Percentiles rank a stretch among this genome's conserved stretches.
phyloP scores from a whole-genome alignment of 2,113 vertebrate species.

The Notothenia coriiceps region DNA sequence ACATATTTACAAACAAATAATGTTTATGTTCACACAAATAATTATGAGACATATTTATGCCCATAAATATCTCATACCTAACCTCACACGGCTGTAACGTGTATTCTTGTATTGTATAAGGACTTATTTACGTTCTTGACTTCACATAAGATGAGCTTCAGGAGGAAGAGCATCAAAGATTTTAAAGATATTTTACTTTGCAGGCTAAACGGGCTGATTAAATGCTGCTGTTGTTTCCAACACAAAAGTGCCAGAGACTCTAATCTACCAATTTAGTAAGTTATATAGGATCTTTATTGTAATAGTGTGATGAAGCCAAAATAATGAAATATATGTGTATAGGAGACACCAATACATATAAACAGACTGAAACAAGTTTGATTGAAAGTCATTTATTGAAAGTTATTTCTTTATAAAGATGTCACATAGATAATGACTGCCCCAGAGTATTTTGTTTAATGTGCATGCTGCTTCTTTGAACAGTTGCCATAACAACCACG shows the following conservation, averaged over 20 bases:
- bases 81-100: too few relatives aligned
- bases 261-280: neutral
- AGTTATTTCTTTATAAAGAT: neutral
- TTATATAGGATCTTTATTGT: neutral
- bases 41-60: too few relatives aligned
- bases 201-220: too few relatives aligned
- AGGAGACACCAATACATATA: neutral
- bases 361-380: neutral
- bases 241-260: neutral
- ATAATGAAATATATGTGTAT: neutral
- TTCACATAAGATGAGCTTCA: too few relatives aligned
- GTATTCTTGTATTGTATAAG: too few relatives aligned
- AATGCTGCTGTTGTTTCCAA: neutral
- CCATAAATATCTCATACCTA: too few relatives aligned
- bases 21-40: too few relatives aligned
- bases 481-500: conserved; percentile 28
- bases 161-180: too few relatives aligned
- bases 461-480: neutral
- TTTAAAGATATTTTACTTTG: too few relatives aligned
- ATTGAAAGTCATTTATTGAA: conserved; percentile 37
- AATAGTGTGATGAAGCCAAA: too few relatives aligned
- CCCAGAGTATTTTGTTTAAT: neutral
- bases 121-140: too few relatives aligned
- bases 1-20: too few relatives aligned
- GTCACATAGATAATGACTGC: neutral